These are phyloP conservation scores for Sminthurides bifidus DNA, from an alignment of 1,140 invertebrate genomes.

Conservation along the genomic window DNA sequence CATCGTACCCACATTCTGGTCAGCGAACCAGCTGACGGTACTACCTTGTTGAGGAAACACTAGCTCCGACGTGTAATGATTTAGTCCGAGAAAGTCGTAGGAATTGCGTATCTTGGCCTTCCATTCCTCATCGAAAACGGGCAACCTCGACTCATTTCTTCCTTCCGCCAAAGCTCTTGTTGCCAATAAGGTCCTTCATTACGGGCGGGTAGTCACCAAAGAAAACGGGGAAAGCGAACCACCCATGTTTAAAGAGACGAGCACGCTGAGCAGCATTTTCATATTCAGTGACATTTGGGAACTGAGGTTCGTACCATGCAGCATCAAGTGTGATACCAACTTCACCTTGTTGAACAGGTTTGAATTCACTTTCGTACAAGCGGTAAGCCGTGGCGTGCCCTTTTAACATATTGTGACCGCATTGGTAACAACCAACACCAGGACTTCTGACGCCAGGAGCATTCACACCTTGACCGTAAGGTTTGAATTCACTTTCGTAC, in stretches of 20 bases:
- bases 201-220: conserved; percentile 34
- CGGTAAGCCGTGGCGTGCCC: conserved; percentile 28
- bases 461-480: conserved; percentile 39
- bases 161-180: conserved; percentile 17
- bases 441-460: conserved; percentile 30
- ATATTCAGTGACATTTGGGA: not conserved
- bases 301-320: not conserved
- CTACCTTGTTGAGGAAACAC: not conserved
- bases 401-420: conserved; percentile 23
- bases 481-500: conserved; percentile 27
- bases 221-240: conserved; percentile 7
- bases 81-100: not conserved
- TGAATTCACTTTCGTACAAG: conserved; percentile 21
- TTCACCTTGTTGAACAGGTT: conserved; percentile 16
- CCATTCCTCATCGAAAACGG: conserved; percentile 33
- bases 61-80: conserved; percentile 17
- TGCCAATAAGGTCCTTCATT: conserved; percentile 23
- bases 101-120: conserved; percentile 40
- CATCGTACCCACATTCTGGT: not conserved
- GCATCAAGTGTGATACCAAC: conserved; percentile 19
- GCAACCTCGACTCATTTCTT: conserved; percentile 18
- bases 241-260: not conserved
- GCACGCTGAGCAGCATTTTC: not conserved
- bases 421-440: conserved; percentile 12
- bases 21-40: not conserved